Evolutionary conservation across 2,797 vertebrate genomes (phyloP), one percentile per base, ranked within the genome.

Genomic region (Parauchenoglanis punctatus): DNA sequence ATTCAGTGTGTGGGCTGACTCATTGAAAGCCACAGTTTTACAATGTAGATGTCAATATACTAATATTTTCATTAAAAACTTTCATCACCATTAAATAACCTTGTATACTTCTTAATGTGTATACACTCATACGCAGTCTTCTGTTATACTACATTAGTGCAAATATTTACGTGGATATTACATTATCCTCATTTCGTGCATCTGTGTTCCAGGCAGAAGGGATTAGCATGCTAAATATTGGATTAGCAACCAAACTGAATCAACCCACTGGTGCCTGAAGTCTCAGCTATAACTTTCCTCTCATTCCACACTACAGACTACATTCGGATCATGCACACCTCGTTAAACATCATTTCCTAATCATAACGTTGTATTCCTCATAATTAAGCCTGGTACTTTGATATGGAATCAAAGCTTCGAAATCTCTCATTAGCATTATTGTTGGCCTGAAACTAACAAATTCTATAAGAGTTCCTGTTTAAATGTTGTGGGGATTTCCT

Each of bases 141-240:
- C n/a, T 61, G 2, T 17, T 61, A 23, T 59, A 44, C 35, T 25
- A 81, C 78, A 81, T 61, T 61, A 8, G 58, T 61, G 56, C n/a
- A 78, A 80, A 58, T 80, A 54, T 80, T 58, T 80, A 58, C 10
- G 52, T 78, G 76, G 28, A n/a, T 63, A 63, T n/a, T 10, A 1
- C 12, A 4, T 65, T 15, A 46, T 46, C 59, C 59, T 81, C 3
- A 46, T 28, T 81, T 58, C 13, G 11, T 81, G 56, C 61, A 17
- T 58, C 28, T 61, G 12, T 20, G 78, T 44, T 81, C 35, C 11
- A 0, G 1, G 80, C 58, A 81, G 58, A 46, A 65, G 49, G 70
- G 49, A 88, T 88, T 88, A 88, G 59, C 87, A 82, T 68, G 68
- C 68, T 85, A 81, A 85, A 63, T 58, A 68, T 76, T 83, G 77